A percentile compares a stretch with the other conserved stretches of the same genome.
These are phyloP conservation scores for Erebia ligea DNA, from an alignment of 2,888 invertebrate species.

Conservation along the genomic window DNA sequence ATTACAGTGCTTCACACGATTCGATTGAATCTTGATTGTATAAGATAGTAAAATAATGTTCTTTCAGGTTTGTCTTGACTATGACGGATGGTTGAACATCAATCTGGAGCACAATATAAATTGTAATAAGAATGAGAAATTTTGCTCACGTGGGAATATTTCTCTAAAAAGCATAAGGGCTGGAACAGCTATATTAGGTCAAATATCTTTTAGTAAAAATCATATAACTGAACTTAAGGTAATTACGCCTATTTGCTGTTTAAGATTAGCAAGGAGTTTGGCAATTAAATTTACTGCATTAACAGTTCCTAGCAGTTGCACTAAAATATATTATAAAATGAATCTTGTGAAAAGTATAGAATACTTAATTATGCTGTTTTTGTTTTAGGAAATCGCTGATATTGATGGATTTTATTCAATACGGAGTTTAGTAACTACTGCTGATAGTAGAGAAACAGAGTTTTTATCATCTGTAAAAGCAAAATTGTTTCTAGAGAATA, in stretches of 20 bases:
- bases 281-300: neutral
- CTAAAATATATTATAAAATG: too few species aligned
- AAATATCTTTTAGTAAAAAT: slow-evolving; percentile 80
- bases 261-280: neutral
- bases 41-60: too few species aligned
- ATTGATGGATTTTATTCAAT: slow-evolving; percentile 90
- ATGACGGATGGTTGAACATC: slow-evolving; percentile 89
- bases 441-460: slow-evolving; percentile 86
- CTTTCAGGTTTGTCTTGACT: slow-evolving; percentile 82
- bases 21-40: too few species aligned
- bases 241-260: slow-evolving; percentile 35
- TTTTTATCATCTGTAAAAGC: slow-evolving; percentile 93
- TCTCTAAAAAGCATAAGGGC: slow-evolving; percentile 87
- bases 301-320: neutral
- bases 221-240: slow-evolving; percentile 85
- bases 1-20: too few species aligned
- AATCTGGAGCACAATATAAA: slow-evolving; percentile 87
- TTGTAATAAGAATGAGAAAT: slow-evolving; percentile 78
- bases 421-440: slow-evolving; percentile 86
- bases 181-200: slow-evolving; percentile 85
- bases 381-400: slow-evolving; percentile 74
- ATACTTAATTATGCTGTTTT: neutral
- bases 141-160: slow-evolving; percentile 87
- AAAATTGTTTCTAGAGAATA: slow-evolving; percentile 88
- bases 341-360: neutral